A percentile compares a stretch with the other conserved stretches of the same genome.
phyloP scores from a whole-genome alignment of 2,113 vertebrate species.

The Sisor rabdophorus region DNA sequence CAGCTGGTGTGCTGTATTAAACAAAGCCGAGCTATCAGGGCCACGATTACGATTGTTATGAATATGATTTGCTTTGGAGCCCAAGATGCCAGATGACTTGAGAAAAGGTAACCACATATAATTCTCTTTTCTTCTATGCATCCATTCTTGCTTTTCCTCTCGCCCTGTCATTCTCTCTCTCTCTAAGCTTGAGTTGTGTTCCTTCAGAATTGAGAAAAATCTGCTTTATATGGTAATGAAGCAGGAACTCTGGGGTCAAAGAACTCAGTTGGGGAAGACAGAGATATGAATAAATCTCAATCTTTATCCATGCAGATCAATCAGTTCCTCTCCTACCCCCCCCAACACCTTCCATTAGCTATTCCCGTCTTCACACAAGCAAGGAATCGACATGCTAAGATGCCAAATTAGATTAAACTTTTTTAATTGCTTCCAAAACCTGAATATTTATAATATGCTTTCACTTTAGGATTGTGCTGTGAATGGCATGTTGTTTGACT shows the following conservation, averaged over 20 bases:
- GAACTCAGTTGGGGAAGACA: slow-evolving; percentile 42
- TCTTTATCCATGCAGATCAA: slow-evolving; percentile 46
- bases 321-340: slow-evolving; percentile 16
- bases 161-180: slow-evolving; percentile 11
- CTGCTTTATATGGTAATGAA: slow-evolving; percentile 54
- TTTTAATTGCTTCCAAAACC: slow-evolving; percentile 35
- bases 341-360: slow-evolving; percentile 23
- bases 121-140: neutral
- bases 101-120: slow-evolving; percentile 34
- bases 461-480: neutral
- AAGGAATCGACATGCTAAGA: neutral
- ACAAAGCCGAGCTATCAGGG: slow-evolving; percentile 10
- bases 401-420: neutral
- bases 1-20: neutral
- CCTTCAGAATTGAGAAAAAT: slow-evolving; percentile 42
- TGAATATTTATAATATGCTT: slow-evolving; percentile 29
- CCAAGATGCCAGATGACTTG: slow-evolving; percentile 2
- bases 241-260: slow-evolving; percentile 43
- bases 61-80: slow-evolving; percentile 44
- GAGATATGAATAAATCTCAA: slow-evolving; percentile 51
- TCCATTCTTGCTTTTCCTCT: slow-evolving; percentile 16
- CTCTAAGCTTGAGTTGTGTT: slow-evolving; percentile 17
- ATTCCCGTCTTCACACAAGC: slow-evolving; percentile 18
- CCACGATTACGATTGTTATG: slow-evolving; percentile 34
- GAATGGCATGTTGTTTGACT: neutral